Conservation (phyloP, 2,113 vertebrate genomes). For the Malurus alboscapulatus region DNA sequence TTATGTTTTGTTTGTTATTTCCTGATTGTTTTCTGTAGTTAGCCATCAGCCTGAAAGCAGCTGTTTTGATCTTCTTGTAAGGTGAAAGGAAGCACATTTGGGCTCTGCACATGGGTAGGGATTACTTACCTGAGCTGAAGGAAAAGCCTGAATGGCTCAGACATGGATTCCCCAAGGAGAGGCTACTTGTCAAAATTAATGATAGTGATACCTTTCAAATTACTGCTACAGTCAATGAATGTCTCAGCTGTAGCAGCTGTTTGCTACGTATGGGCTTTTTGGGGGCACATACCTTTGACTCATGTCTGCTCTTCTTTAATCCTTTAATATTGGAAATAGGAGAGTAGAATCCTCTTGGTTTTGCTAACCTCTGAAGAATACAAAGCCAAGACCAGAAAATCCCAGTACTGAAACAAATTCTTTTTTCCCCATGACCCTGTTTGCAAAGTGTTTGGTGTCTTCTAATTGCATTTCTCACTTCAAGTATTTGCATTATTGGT, state of each 20-base stretch:
- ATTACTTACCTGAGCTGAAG: constrained; percentile 36
- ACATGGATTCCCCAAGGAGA: constrained; percentile 12
- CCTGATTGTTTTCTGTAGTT: background rate
- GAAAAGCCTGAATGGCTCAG: background rate
- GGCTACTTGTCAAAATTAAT: constrained; percentile 61
- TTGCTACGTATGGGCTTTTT: constrained; percentile 12
- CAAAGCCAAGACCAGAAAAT: background rate
- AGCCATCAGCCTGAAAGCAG: background rate
- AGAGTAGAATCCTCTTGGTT: background rate
- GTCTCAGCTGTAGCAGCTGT: background rate
- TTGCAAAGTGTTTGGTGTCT: background rate
- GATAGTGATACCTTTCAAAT: constrained; percentile 52
- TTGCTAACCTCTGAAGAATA: background rate
- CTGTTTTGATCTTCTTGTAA: constrained; percentile 5
- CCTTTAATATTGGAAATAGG: background rate
- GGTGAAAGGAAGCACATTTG: background rate
- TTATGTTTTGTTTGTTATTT: constrained; percentile 12
- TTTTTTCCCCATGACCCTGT: background rate
- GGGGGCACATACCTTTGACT: constrained; percentile 17
- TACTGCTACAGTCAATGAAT: constrained; percentile 8
- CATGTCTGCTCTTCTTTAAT: background rate
- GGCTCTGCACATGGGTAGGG: background rate
- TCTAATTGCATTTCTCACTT: constrained; percentile 42
- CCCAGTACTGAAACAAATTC: background rate
- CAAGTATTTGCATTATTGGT: constrained; percentile 47